phyloP scores from a whole-genome alignment of 2,797 vertebrate species.

The Syngnathus acus region DNA sequence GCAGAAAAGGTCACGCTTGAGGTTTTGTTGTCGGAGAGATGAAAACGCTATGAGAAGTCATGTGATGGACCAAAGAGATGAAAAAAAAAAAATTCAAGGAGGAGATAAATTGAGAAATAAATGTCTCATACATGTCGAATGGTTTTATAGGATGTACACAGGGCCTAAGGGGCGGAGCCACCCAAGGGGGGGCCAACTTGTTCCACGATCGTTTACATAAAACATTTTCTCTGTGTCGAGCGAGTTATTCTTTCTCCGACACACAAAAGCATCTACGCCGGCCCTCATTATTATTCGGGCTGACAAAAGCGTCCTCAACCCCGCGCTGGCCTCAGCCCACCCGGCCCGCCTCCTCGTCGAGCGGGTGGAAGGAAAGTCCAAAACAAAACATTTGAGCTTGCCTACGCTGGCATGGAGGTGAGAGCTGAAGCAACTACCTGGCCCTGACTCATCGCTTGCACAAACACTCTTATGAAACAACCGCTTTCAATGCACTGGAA shows the following conservation, averaged over 20 bases:
- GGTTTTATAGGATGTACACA: too few species aligned
- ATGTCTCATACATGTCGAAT: too few species aligned
- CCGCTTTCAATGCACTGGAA: neutral
- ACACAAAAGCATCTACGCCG: conserved; percentile 34
- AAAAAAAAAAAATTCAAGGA: too few species aligned
- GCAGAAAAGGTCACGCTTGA: neutral
- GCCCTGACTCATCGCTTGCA: conserved; percentile 49
- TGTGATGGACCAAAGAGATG: too few species aligned
- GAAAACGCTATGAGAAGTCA: too few species aligned
- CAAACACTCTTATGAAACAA: conserved; percentile 27
- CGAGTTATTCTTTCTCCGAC: neutral
- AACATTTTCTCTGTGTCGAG: conserved; percentile 2
- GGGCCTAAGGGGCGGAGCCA: too few species aligned
- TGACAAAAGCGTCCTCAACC: conserved; percentile 27
- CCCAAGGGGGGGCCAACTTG: too few species aligned
- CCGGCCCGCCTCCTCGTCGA: conserved; percentile 38
- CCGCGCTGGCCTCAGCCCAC: conserved; percentile 38
- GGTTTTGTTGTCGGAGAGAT: neutral
- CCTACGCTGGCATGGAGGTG: conserved; percentile 53
- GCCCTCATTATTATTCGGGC: conserved; percentile 45
- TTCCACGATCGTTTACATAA: neutral
- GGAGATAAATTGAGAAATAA: too few species aligned
- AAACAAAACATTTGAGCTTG: conserved; percentile 22
- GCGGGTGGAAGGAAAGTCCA: conserved; percentile 9
- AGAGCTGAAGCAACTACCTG: conserved; percentile 42